Evolutionary conservation across 2,888 invertebrate species (phyloP), one percentile per base, ranked within the genome.

Genomic region (Macropis europaea): DNA sequence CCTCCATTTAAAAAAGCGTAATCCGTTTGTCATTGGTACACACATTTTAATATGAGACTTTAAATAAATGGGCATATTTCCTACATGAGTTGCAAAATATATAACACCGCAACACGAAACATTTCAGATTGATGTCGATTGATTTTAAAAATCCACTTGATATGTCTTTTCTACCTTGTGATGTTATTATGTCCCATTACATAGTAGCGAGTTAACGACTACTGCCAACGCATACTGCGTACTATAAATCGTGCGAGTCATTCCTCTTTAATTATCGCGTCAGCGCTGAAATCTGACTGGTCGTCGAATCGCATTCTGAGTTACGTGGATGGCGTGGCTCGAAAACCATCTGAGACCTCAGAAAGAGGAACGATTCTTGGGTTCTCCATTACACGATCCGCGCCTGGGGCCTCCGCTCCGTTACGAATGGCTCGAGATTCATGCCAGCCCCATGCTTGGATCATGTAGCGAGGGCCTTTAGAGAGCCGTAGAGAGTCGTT

Each of bases 401-500:
- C 68, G 76, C 68, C 61, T 68, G 76, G 53, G 66, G 73, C 73
- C 66, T 52, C 54, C 64, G 36, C 56, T 64, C 74, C 66, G 53
- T 67, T 70, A 36, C 67, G 67, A 77, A 73, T 69, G 71, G 62
- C 53, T 36, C 54, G 60, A 71, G 77, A 79, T 79, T 77, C 79
- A 73, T 77, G 68, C 74, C 79, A 66, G 74, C 45, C 68, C 66
- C 63, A 47, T 63, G 76, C 68, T 78, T 54, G 73, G 69, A 78
- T 77, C 81, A 72, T 76, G 82, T 80, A 80, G 78, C 76, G 70
- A 67, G 68, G 76, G 70, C 78, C 70, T 76, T 80, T 77, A 79
- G 76, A 80, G 82, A 82, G 76, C 69, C 75, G 78, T 77, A 69
- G 82, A 82, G 82, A 73, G 76, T 75, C 84, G 80, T 84, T 84